Conservation (phyloP, 1,140 invertebrate species). For the Paracyclopina nana region DNA sequence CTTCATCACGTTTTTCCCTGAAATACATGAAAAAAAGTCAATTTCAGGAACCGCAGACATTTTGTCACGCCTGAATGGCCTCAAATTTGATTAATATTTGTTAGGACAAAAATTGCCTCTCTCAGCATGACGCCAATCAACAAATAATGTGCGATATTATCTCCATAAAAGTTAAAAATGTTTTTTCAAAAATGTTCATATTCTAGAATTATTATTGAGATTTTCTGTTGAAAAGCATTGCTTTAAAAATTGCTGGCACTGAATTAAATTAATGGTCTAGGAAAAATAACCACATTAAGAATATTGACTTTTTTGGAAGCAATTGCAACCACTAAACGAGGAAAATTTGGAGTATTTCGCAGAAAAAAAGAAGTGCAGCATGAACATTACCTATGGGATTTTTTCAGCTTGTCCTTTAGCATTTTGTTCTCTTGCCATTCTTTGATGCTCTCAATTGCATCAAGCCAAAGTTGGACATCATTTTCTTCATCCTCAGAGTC, state of each 20-base stretch:
- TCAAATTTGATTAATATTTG: slow-evolving; percentile 10
- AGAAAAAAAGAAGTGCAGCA: not conserved
- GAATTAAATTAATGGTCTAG: not conserved
- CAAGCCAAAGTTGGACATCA: slow-evolving; percentile 33
- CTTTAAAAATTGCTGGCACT: not conserved
- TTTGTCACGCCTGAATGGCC: slow-evolving; percentile 9
- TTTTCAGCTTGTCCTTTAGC: slow-evolving; percentile 8
- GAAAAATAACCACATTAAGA: not conserved
- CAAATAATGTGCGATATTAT: not conserved
- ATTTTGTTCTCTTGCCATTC: slow-evolving; percentile 27
- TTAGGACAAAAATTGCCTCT: not conserved
- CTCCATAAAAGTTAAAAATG: not conserved
- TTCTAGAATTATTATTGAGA: no score
- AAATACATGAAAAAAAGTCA: slow-evolving; percentile 7
- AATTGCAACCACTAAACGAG: no score
- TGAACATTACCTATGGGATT: not conserved
- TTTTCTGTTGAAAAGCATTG: no score
- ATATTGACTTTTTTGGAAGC: not conserved
- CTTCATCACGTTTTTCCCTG: slow-evolving; percentile 26
- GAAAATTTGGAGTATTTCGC: not conserved
- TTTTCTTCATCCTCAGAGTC: slow-evolving; percentile 31
- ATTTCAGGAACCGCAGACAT: not conserved
- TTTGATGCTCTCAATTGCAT: slow-evolving; percentile 35
- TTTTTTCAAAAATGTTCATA: no score
- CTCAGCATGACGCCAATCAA: not conserved